Evolutionary conservation across 2,797 vertebrate species (phyloP), one percentile per base, ranked within the genome.

Genomic region (Eospalax fontanierii): DNA sequence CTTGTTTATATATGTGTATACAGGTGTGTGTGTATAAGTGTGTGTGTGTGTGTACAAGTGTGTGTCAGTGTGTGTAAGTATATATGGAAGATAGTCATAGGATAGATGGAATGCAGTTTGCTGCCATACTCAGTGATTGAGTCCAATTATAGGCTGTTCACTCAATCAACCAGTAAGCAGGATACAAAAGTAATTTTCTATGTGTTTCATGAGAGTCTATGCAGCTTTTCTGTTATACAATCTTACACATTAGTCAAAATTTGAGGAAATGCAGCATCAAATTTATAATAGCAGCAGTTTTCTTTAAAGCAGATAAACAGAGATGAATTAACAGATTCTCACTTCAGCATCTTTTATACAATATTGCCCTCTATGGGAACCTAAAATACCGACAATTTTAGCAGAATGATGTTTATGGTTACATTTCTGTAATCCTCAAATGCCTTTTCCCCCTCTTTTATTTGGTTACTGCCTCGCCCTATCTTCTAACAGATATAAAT

Each of bases 311-410:
- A 16, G 95, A 97, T 97, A 97, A 93, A 82, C 94, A 78, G 81
- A 97, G 97, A 98, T 91, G 96, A 98, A 97, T 97, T 97, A 96
- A 95, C 95, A 96, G 92, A 96, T 94, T 95, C 90, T 61, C 82
- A 50, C 26, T 33, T 96, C 78, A 43, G 22, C 90, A 98, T 98
- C 97, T 98, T 98, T 98, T 98, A 98, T 98, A 96, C 98, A 98
- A 98, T 97, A 98, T 98, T 98, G 98, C 98, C 98, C 98, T 98
- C 98, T 98, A 98, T 97, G 98, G 98, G 98, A 98, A 84, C 87
- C 96, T 81, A 57, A 93, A 91, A 95, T 97, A 79, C 40, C 97
- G 91, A 65, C 89, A 83, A 95, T 95, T 78, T 76, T 40, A 96
- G 26, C 91, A 12, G 0, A 1, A 35, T 0, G 0, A 65, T 73